Evolutionary conservation across 2,888 invertebrate genomes (phyloP).

Genomic region (Trilocha varians): DNA sequence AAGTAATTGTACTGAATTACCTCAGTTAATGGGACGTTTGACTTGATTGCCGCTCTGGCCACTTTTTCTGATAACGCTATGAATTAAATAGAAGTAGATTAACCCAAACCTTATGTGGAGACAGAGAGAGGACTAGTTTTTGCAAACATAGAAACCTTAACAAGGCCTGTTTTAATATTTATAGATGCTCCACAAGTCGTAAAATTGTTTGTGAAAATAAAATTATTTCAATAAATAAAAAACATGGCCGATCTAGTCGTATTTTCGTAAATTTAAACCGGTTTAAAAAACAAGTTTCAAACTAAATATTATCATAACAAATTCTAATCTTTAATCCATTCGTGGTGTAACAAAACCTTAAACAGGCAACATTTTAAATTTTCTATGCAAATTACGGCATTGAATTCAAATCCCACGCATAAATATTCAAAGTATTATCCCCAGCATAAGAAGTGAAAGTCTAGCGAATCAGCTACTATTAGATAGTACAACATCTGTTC

Average conservation of each 20-base stretch:
- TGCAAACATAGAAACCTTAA: no score
- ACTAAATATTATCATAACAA: no score
- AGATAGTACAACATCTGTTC: slow-evolving; percentile 1
- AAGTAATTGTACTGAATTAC: slow-evolving; percentile 40
- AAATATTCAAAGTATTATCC: background rate
- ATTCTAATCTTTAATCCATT: no score
- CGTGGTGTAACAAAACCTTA: background rate
- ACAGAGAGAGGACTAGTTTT: background rate
- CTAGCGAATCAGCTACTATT: background rate
- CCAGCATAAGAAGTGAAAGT: slow-evolving; percentile 1
- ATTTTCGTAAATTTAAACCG: no score
- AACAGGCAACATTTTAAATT: background rate
- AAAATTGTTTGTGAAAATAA: no score
- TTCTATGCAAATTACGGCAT: background rate
- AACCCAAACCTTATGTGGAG: background rate
- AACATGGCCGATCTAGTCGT: no score
- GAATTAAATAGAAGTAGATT: slow-evolving; percentile 2
- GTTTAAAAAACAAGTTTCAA: no score
- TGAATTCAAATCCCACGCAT: background rate
- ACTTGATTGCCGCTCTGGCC: slow-evolving; percentile 21
- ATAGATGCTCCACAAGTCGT: no score
- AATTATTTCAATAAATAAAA: no score
- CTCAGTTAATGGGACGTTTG: slow-evolving; percentile 23
- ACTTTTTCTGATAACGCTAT: slow-evolving; percentile 26
- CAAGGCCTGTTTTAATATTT: no score